Evolutionary conservation across 2,113 vertebrate species (phyloP).

Genomic region (Arvicanthis niloticus): DNA sequence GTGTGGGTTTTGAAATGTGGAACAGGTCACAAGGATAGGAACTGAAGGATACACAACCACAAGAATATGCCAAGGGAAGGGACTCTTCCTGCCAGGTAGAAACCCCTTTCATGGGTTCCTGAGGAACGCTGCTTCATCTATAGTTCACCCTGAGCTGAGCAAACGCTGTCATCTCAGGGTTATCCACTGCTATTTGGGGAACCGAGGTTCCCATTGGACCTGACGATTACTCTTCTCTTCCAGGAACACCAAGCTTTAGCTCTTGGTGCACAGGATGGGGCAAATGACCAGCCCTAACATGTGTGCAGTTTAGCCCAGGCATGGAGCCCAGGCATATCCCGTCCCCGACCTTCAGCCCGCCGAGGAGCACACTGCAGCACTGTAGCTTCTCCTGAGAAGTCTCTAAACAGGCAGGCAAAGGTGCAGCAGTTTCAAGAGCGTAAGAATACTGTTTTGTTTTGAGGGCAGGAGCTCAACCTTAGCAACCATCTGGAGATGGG

Average conservation of each 20-base stretch:
- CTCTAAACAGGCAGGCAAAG: not conserved
- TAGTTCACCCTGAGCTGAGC: not conserved
- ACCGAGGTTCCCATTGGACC: not conserved
- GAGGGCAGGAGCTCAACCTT: accelerated
- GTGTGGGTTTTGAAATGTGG: not conserved
- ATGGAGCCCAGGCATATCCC: not conserved
- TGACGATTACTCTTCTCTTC: not conserved
- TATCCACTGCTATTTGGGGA: not conserved
- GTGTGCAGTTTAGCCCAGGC: not conserved
- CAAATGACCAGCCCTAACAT: not conserved
- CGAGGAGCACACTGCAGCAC: not conserved
- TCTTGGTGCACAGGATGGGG: accelerated
- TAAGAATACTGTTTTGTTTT: not conserved
- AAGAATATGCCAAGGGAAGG: no score
- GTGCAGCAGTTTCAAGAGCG: not conserved
- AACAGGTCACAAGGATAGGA: not conserved
- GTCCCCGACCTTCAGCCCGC: not conserved
- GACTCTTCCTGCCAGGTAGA: not conserved
- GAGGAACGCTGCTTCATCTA: not conserved
- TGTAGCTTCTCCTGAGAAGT: not conserved
- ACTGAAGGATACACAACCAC: not conserved
- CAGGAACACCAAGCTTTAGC: not conserved
- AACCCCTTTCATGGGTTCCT: not conserved
- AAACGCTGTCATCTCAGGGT: not conserved
- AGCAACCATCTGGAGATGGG: not conserved